These are phyloP conservation scores for Drosophila repletoides DNA, from an alignment of 1,140 invertebrate genomes.

Conservation along the genomic window DNA sequence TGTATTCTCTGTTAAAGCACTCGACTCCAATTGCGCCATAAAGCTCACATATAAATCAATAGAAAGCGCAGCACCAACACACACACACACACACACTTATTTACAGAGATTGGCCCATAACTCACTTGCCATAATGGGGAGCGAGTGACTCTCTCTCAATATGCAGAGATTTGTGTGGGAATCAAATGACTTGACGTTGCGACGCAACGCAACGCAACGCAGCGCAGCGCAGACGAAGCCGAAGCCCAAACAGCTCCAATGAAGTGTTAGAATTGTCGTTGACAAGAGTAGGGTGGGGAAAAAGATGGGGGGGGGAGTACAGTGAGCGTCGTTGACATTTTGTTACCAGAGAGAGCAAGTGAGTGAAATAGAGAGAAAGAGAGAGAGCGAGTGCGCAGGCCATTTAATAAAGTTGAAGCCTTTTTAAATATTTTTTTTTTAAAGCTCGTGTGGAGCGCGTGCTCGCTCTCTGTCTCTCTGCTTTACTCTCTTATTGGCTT, in stretches of 20 bases:
- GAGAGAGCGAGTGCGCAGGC: conserved; percentile 30
- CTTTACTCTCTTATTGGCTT: conserved; percentile 54
- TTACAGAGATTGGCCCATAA: conserved; percentile 44
- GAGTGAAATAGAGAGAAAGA: conserved; percentile 7
- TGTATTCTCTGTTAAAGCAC: conserved; percentile 47
- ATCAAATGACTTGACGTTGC: conserved; percentile 71
- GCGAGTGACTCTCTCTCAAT: conserved; percentile 49
- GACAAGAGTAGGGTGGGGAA: conserved; percentile 10
- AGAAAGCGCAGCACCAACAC: conserved; percentile 65
- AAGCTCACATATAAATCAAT: conserved; percentile 78
- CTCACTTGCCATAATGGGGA: conserved; percentile 69
- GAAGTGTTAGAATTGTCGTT: conserved; percentile 73
- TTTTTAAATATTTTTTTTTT: conserved; percentile 36
- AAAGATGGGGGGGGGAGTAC: conserved; percentile 19
- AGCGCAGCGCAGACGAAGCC: conserved; percentile 14
- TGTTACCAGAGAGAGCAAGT: conserved; percentile 2
- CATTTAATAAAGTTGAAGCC: conserved; percentile 57
- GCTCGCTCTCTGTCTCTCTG: conserved; percentile 29
- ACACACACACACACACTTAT: conserved; percentile 8
- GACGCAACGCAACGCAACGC: conserved; percentile 40
- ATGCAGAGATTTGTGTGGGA: conserved; percentile 76
- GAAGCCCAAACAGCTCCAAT: conserved; percentile 56
- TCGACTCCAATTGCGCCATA: conserved; percentile 72
- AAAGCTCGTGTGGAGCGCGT: conserved; percentile 38
- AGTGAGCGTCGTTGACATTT: conserved; percentile 35